phyloP scores from a whole-genome alignment of 2,113 vertebrate genomes.

The Microcebus lehilahytsara region DNA sequence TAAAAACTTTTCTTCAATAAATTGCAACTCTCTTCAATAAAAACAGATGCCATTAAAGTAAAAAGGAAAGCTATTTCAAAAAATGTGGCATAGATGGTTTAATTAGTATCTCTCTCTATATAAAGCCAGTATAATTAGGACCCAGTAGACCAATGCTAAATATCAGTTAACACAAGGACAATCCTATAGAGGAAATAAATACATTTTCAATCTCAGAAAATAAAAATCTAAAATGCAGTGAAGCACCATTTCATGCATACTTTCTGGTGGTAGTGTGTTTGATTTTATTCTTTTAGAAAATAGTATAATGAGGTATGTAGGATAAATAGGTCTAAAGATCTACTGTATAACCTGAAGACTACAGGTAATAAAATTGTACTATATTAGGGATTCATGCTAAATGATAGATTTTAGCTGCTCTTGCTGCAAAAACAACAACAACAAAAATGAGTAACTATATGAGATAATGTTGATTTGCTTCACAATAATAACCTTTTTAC shows the following conservation, averaged over 20 bases:
- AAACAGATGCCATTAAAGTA: background rate
- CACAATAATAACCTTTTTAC: background rate
- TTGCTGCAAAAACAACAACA: background rate
- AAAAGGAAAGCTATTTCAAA: slow-evolving; percentile 35
- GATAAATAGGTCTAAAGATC: background rate
- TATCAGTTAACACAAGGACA: background rate
- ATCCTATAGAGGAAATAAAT: background rate
- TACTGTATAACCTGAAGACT: background rate
- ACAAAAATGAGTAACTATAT: background rate
- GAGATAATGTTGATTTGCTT: background rate
- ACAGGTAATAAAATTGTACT: background rate
- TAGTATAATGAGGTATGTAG: background rate
- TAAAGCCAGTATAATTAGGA: background rate
- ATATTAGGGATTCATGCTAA: background rate
- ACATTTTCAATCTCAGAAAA: background rate
- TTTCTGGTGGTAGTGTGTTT: background rate
- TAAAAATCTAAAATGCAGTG: background rate
- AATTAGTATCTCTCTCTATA: background rate
- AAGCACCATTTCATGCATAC: background rate
- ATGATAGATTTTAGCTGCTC: background rate
- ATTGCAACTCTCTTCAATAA: background rate
- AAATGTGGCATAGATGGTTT: background rate
- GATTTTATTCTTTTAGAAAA: background rate
- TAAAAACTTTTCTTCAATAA: background rate
- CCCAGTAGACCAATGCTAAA: background rate